Base-by-base conservation (phyloP, 1,140 invertebrate species). In the Caenorhabditis remanei region DNA sequence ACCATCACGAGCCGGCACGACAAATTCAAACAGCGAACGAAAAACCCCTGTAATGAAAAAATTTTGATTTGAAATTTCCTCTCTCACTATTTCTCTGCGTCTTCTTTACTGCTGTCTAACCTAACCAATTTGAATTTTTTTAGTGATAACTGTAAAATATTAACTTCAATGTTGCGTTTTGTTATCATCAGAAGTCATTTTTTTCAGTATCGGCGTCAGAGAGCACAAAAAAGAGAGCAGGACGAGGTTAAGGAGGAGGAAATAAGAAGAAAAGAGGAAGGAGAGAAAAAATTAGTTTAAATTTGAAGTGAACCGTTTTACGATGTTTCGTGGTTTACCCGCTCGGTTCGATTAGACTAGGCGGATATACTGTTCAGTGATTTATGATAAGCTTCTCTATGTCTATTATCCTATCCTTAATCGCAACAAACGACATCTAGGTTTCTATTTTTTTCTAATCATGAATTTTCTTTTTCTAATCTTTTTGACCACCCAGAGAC, bases 151-250 rank as follows among this genome's bases (percentile, higher is more conserved):
- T 19, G 40, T 4, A 11, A 43, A 19, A 50, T 4, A 53, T 79
- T 24, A 13, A 24, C 4, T 50, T 48, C 46, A 50, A 79, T 79
- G 71, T 79, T 79, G 71, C 71, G 71, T 71, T 79, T 79, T 79
- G 19, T 79, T 79, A 79, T 79, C 71, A 79, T 11, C 40, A 50
- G 71, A 79, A 79, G 71, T 79, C 71, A 79, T 79, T 79, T 79
- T 79, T 79, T 79, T 46, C 32, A 32, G 14, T 71, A 53, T 50
- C 46, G 46, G 71, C 71, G 71, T 79, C 71, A 79, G 71, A 50
- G 71, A 79, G 71, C 71, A 79, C 46, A 40, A 65, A 21, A 53
- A 16, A 75, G 67, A 19, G 43, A 13, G 11, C 14, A 13, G 16
- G 46, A 24, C 5, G 71, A 79, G 46, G n/a, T 24, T 19, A 4